A percentile compares a stretch with the other conserved stretches of the same genome.
Evolutionary conservation across 1,140 invertebrate species (phyloP).

Genomic region (Euglossa dilemma): DNA sequence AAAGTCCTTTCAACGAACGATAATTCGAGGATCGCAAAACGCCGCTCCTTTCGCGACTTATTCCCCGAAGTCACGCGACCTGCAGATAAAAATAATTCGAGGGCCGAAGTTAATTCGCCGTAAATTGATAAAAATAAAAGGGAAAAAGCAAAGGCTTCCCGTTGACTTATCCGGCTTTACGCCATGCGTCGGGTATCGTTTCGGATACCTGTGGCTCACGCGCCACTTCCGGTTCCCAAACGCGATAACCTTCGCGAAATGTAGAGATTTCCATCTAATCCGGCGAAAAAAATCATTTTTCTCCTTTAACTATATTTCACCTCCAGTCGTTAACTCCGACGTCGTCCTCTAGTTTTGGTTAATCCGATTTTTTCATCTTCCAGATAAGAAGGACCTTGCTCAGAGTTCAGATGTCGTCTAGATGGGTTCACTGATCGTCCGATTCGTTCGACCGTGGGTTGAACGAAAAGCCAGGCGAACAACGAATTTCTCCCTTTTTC

Average conservation of each 20-base stretch:
- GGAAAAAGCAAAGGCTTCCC: not conserved
- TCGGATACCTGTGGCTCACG: too few species aligned
- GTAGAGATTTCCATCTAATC: not conserved
- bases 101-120: not conserved
- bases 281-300: not conserved
- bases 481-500: too few species aligned
- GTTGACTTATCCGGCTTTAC: not conserved
- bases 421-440: too few species aligned
- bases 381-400: too few species aligned
- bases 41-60: conserved; percentile 11
- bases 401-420: too few species aligned
- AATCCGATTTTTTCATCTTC: too few species aligned
- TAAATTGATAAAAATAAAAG: conserved; percentile 7
- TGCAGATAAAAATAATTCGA: conserved; percentile 11
- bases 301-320: not conserved
- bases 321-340: too few species aligned
- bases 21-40: not conserved
- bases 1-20: conserved; percentile 3
- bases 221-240: not conserved
- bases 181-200: not conserved
- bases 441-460: too few species aligned
- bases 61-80: not conserved
- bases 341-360: too few species aligned
- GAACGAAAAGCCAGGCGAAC: too few species aligned
- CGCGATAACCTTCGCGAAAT: not conserved